phyloP scores from a whole-genome alignment of 1,140 invertebrate genomes.

The Elymnias hypermnestra region DNA sequence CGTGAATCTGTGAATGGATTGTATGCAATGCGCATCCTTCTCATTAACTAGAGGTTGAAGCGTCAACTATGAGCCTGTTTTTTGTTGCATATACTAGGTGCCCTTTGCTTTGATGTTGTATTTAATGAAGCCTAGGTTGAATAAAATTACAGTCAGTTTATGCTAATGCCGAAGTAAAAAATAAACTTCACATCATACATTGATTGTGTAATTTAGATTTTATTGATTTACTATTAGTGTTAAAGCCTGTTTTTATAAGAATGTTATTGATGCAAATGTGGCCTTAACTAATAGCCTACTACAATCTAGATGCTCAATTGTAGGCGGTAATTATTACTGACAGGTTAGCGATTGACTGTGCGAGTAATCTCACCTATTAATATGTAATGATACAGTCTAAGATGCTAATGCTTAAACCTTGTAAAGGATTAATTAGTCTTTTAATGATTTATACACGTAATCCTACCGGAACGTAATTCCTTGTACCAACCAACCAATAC shows the following conservation, averaged over 20 bases:
- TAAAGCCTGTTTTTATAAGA: not conserved
- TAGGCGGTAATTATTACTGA: too few species aligned
- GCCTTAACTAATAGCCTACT: too few species aligned
- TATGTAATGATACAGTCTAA: too few species aligned
- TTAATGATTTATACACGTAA: too few species aligned
- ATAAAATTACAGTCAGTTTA: conserved; percentile 14
- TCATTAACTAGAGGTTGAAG: conserved; percentile 15
- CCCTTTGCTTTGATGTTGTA: conserved; percentile 31
- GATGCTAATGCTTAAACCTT: too few species aligned
- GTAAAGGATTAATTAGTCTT: too few species aligned
- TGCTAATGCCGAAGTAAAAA: conserved; percentile 4
- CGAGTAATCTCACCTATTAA: too few species aligned
- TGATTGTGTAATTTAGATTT: too few species aligned
- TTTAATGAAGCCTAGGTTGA: conserved; percentile 22
- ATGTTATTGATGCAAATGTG: not conserved
- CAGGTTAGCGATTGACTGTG: too few species aligned
- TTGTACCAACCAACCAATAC: too few species aligned
- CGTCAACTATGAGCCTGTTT: conserved; percentile 25
- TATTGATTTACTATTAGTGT: not conserved
- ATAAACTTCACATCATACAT: not conserved
- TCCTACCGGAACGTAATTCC: too few species aligned
- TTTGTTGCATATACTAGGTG: conserved; percentile 31
- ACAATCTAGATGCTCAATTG: too few species aligned
- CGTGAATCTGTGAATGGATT: conserved; percentile 17
- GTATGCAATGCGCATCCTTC: conserved; percentile 26